These are phyloP conservation scores for Ornithoptera priamus DNA, from an alignment of 2,888 invertebrate species.

Conservation along the genomic window DNA sequence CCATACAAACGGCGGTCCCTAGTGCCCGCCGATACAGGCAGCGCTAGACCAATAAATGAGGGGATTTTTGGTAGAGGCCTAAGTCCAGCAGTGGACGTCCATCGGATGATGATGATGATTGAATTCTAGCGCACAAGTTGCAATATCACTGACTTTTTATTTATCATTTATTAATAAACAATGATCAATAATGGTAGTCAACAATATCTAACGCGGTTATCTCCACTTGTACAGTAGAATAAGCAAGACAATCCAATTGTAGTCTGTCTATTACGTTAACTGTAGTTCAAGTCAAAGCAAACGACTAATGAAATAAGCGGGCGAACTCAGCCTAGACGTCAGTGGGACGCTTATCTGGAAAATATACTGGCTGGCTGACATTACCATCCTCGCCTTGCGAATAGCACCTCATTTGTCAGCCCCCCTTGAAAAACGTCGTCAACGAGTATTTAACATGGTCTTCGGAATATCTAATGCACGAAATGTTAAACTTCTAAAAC, in stretches of 20 bases:
- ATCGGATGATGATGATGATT: too few species aligned
- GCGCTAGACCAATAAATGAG: too few species aligned
- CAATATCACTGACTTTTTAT: background rate
- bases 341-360: conserved; percentile 69
- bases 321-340: conserved; percentile 62
- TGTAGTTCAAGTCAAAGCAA: conserved; percentile 62
- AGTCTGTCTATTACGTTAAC: conserved; percentile 51
- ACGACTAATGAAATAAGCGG: conserved; percentile 71
- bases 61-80: too few species aligned
- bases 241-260: conserved; percentile 28
- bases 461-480: conserved; percentile 22
- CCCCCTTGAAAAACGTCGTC: conserved; percentile 62
- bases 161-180: background rate
- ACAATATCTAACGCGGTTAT: background rate
- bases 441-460: conserved; percentile 49
- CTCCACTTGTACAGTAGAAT: conserved; percentile 8
- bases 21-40: too few species aligned
- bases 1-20: too few species aligned
- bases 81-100: too few species aligned
- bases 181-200: background rate
- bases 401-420: conserved; percentile 70
- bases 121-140: background rate
- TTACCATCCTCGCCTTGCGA: conserved; percentile 69
- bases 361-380: conserved; percentile 76
- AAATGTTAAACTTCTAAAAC: background rate